These are phyloP conservation scores for Ascidia mentula DNA, from an alignment of 23 tunicate genomes.

Conservation along the genomic window DNA sequence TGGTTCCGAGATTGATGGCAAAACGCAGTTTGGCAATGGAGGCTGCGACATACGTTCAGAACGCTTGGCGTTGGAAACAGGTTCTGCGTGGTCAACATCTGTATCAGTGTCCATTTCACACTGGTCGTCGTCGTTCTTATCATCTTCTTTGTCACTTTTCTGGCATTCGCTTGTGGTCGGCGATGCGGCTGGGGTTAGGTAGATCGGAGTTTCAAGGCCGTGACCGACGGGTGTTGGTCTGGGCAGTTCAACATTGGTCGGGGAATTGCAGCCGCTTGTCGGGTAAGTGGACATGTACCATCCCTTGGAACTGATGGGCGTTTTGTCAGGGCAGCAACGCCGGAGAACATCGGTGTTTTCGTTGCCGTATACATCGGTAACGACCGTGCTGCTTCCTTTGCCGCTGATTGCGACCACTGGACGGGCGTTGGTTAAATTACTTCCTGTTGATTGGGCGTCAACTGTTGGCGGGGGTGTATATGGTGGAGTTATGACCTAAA, in stretches of 20 bases:
- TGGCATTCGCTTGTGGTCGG: conserved; percentile 34
- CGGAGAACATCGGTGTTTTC: conserved; percentile 40
- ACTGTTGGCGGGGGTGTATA: conserved; percentile 69
- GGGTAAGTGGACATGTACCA: conserved; percentile 57
- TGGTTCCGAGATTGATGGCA: conserved; percentile 59
- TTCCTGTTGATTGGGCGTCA: conserved; percentile 59
- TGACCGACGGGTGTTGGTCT: conserved; percentile 20
- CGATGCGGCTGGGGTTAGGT: conserved; percentile 83
- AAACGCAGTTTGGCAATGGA: conserved; percentile 11
- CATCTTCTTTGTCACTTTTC: neutral
- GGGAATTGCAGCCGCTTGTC: conserved; percentile 64
- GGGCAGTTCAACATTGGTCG: conserved; percentile 23
- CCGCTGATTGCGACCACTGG: conserved; percentile 66
- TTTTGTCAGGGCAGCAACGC: conserved; percentile 36
- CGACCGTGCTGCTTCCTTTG: conserved; percentile 52
- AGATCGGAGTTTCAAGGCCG: conserved; percentile 61
- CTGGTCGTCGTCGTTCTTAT: neutral
- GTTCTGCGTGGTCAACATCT: conserved; percentile 9
- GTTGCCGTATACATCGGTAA: conserved; percentile 51
- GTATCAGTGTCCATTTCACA: conserved; percentile 24
- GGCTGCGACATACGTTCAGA: neutral
- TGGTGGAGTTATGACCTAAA: conserved; percentile 51
- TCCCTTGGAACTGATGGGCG: conserved; percentile 2
- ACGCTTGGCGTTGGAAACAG: conserved; percentile 14
- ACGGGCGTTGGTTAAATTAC: conserved; percentile 63